Base-by-base conservation (phyloP, 1,140 invertebrate genomes). In the Charaxes varanes region DNA sequence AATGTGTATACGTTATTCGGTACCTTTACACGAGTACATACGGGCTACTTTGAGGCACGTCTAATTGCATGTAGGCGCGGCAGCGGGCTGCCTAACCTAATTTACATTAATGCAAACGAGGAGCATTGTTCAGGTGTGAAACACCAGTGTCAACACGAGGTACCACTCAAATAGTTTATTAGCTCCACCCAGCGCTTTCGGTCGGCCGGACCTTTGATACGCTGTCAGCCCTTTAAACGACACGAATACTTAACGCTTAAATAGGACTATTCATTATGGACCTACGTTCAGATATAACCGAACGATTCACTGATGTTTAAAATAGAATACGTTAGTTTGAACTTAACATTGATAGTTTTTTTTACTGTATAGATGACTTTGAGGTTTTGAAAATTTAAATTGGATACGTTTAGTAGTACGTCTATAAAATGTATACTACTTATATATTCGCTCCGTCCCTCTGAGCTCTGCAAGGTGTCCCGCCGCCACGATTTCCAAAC, bases 101-200 rank as follows among this genome's bases (percentile, higher is more conserved):
- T 82, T 82, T 82, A 82, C 77, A 81, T 81, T 81, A 82, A 82
- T 79, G 78, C 72, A 82, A 82, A 82, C 74, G 74, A 81, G 77
- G 38, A 72, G 72, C 78, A 79, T 82, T 82, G 78, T 79, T 79
- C 78, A 79, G 74, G 78, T 82, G 78, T 76, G 72, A 82, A 82
- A 76, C 73, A 71, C 70, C 65, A 82, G 74, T 82, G 78, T 82
- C 78, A 82, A 82, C 78, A 82, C 69, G 49, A 59, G 62, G 66
- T 61, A 76, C 76, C 67, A 69, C 73, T 78, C 76, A 80, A 80
- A 80, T 71, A 80, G 73, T 80, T 71, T 77, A 80, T 80, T 77
- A 74, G 69, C 76, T 78, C 76, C 76, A 76, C 73, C 76, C 76
- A 74, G 62, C 58, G 60, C 47, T 69, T 68, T 66, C 66, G 68